Evolutionary conservation across 2,113 vertebrate species (phyloP).

Genomic region (Sylvilagus bachmani): DNA sequence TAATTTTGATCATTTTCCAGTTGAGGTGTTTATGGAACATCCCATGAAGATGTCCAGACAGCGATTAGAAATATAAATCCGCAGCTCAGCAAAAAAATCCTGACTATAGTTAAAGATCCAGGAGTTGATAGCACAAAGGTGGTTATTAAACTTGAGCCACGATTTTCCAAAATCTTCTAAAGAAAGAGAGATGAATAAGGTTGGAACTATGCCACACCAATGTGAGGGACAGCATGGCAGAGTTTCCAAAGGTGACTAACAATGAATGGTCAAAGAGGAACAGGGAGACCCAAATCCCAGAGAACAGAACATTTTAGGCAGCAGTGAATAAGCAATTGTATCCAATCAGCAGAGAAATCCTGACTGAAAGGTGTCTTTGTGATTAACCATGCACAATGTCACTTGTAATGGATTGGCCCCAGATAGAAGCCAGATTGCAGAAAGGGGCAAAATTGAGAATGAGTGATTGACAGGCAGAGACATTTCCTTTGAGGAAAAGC

Average conservation of each 20-base stretch:
- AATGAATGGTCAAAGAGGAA: neutral
- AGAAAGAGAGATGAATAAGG: neutral
- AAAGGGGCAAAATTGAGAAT: slow-evolving; percentile 12
- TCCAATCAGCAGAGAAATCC: neutral
- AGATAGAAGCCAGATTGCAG: neutral
- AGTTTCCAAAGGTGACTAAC: neutral
- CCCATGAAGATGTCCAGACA: neutral
- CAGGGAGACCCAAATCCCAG: neutral
- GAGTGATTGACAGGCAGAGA: neutral
- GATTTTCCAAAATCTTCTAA: neutral
- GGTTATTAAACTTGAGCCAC: neutral
- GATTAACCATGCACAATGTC: neutral
- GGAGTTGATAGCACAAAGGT: neutral
- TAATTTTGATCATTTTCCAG: neutral
- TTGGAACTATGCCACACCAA: neutral
- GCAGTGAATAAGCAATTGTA: neutral
- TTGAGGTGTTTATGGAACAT: neutral
- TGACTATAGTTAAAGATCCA: neutral
- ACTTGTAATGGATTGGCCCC: neutral
- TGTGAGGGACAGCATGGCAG: neutral
- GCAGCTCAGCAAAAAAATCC: neutral
- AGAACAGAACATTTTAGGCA: neutral
- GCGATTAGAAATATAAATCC: slow-evolving; percentile 40
- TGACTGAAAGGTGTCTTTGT: neutral
- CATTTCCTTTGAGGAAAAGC: neutral